Percentiles rank a stretch among this genome's conserved stretches.
Evolutionary conservation across 1,140 invertebrate species (phyloP).

Genomic region (Grapholita molesta): DNA sequence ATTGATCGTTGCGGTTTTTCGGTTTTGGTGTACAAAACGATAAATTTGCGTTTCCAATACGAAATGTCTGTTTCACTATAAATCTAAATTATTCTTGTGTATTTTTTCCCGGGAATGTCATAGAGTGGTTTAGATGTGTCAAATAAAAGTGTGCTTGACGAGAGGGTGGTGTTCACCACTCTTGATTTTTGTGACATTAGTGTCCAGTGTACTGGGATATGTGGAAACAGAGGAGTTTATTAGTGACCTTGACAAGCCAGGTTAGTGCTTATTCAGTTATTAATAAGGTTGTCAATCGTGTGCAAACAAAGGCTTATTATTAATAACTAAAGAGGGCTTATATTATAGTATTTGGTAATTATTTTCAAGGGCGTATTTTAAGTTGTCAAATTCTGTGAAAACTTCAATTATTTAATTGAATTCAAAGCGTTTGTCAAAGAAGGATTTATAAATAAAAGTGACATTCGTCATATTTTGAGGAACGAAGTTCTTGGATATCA

Average conservation of each 20-base stretch:
- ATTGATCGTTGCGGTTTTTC: slow-evolving; percentile 15
- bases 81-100: background rate
- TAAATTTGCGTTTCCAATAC: background rate
- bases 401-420: background rate
- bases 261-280: slow-evolving; percentile 44
- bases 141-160: background rate
- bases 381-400: background rate
- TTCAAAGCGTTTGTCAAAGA: background rate
- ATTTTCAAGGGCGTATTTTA: background rate
- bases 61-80: background rate
- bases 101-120: background rate
- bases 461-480: background rate
- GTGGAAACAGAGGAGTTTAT: slow-evolving; percentile 61
- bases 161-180: slow-evolving; percentile 12
- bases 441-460: background rate
- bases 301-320: background rate
- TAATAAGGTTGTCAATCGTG: background rate
- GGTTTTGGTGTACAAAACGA: background rate
- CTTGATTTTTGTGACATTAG: slow-evolving; percentile 34
- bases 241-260: slow-evolving; percentile 57
- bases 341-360: background rate
- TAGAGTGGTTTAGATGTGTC: background rate
- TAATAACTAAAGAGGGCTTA: background rate
- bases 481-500: background rate
- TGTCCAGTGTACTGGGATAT: slow-evolving; percentile 41